These are phyloP conservation scores for Melopsittacus undulatus DNA, from an alignment of 2,797 vertebrate species.

Conservation along the genomic window DNA sequence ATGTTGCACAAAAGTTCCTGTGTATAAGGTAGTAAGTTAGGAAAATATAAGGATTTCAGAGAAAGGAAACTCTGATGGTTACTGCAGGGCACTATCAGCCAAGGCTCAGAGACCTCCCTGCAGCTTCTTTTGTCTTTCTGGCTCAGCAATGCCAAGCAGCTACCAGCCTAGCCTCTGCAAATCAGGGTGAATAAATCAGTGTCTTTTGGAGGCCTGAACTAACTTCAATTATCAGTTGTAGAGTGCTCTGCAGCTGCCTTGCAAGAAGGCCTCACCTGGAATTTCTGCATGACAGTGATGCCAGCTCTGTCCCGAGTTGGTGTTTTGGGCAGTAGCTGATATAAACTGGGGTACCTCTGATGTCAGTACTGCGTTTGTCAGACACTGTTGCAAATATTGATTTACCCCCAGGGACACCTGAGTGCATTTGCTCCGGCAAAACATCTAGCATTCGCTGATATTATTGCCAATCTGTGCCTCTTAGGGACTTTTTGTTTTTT, in stretches of 20 bases:
- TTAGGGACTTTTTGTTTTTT: not conserved
- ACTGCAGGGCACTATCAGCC: not conserved
- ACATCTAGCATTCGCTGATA: slow-evolving; percentile 1
- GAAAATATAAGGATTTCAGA: not conserved
- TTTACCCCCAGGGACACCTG: not conserved
- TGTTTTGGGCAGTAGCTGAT: not conserved
- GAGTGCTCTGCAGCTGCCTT: not conserved
- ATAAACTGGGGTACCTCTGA: not conserved
- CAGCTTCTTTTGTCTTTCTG: not conserved
- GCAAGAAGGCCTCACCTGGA: not conserved
- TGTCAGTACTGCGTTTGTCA: not conserved
- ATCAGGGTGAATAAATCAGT: not conserved
- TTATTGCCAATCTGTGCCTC: not conserved
- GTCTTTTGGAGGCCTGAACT: not conserved
- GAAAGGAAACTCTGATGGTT: not conserved
- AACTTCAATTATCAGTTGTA: not conserved
- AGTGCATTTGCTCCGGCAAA: slow-evolving; percentile 4
- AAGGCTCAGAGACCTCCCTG: not conserved
- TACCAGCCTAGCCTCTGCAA: not conserved
- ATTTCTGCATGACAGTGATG: not conserved
- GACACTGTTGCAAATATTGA: not conserved
- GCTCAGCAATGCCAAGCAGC: not conserved
- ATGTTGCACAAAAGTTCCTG: not conserved
- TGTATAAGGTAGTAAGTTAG: not conserved
- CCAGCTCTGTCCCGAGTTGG: not conserved